A percentile compares a stretch with the other conserved stretches of the same genome.
phyloP scores from a whole-genome alignment of 2,888 invertebrate species.

The Polyommatus iphigenia region DNA sequence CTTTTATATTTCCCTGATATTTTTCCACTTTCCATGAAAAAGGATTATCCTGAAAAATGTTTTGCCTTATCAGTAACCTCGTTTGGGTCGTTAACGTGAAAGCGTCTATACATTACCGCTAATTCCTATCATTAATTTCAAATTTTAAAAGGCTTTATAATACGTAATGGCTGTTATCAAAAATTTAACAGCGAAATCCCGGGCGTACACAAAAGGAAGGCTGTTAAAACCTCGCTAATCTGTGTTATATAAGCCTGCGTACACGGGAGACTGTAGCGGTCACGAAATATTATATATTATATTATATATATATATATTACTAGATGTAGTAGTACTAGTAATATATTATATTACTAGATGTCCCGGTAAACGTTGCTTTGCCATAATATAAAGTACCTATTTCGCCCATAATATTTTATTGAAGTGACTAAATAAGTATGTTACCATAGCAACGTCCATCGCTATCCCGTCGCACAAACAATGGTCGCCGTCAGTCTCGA shows the following conservation, averaged over 20 bases:
- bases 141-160: neutral
- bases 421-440: too few relatives aligned
- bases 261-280: neutral
- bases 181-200: constrained; percentile 11
- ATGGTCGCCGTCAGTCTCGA: too few relatives aligned
- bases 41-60: neutral
- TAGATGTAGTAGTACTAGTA: too few relatives aligned
- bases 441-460: too few relatives aligned
- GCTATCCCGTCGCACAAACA: too few relatives aligned
- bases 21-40: neutral
- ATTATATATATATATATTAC: too few relatives aligned
- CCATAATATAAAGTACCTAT: too few relatives aligned
- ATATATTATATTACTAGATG: too few relatives aligned
- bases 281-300: too few relatives aligned
- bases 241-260: neutral
- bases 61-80: constrained; percentile 3
- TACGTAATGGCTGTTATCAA: neutral
- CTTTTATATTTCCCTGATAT: too few relatives aligned
- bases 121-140: constrained; percentile 7
- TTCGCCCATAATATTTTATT: too few relatives aligned
- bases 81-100: neutral
- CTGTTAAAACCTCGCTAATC: constrained; percentile 1
- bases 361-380: too few relatives aligned
- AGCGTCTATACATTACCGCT: constrained; percentile 8
- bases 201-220: neutral